phyloP scores from a whole-genome alignment of 2,797 vertebrate species.

The Enteromius treurensis region DNA sequence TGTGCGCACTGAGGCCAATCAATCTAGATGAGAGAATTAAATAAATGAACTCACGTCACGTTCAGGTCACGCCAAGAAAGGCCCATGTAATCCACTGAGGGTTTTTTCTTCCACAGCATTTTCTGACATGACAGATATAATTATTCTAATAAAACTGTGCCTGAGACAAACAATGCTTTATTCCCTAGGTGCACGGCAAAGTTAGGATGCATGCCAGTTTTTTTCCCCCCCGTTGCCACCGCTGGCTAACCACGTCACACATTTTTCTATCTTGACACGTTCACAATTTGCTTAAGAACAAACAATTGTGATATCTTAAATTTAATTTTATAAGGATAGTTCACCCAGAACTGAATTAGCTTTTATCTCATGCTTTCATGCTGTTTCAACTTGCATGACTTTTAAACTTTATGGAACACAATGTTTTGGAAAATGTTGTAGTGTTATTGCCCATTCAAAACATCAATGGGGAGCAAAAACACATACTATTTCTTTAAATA shows the following conservation, averaged over 20 bases:
- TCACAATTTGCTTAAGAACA: background rate
- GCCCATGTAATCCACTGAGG: constrained; percentile 56
- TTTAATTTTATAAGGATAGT: background rate
- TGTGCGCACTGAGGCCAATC: constrained; percentile 54
- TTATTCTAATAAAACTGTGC: constrained; percentile 71
- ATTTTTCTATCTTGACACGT: background rate
- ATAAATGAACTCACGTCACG: constrained; percentile 53
- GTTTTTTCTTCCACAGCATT: constrained; percentile 51
- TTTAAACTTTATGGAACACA: background rate
- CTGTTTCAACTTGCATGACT: background rate
- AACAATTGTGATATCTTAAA: background rate
- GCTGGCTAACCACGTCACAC: constrained; percentile 5
- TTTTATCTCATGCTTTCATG: background rate
- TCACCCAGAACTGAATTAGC: background rate
- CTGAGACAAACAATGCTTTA: constrained; percentile 65
- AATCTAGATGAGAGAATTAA: constrained; percentile 55
- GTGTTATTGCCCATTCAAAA: background rate
- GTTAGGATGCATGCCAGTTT: constrained; percentile 58
- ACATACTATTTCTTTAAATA: background rate
- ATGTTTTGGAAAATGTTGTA: background rate
- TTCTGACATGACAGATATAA: constrained; percentile 66
- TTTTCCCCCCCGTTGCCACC: background rate
- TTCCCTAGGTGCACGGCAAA: constrained; percentile 63
- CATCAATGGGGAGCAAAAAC: background rate
- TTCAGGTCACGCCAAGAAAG: constrained; percentile 59